phyloP scores from a whole-genome alignment of 2,113 vertebrate species.

The Eudyptes chrysolophus region DNA sequence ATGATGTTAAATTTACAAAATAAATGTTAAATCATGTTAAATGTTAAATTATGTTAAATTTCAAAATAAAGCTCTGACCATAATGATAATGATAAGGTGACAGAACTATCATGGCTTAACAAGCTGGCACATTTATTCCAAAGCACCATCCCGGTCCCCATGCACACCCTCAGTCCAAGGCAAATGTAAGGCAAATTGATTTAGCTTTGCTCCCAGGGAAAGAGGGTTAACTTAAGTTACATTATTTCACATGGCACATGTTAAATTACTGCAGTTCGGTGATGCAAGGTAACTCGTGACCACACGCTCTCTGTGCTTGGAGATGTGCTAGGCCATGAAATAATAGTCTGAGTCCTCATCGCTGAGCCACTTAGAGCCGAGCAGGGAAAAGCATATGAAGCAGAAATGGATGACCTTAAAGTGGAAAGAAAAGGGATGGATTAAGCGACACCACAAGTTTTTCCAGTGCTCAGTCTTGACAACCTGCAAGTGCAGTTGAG shows the following conservation, averaged over 20 bases:
- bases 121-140: not conserved
- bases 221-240: not conserved
- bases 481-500: not conserved
- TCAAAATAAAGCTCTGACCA: not conserved
- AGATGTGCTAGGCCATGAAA: not conserved
- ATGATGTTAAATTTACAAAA: not conserved
- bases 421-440: not conserved
- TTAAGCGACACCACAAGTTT: not conserved
- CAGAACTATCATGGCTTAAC: not conserved
- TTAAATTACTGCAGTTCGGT: not conserved
- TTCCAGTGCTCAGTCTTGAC: not conserved
- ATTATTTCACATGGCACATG: not conserved
- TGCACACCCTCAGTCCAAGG: not conserved
- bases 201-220: not conserved
- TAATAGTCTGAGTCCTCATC: not conserved
- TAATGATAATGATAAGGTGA: not conserved
- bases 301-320: not conserved
- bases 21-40: not conserved
- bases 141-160: rapidly evolving
- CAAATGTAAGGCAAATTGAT: not conserved
- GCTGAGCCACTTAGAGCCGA: not conserved
- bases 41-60: not conserved
- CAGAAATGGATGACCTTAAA: not conserved
- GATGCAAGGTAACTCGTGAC: not conserved
- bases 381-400: not conserved